Percentiles rank a stretch among this genome's conserved stretches.
phyloP scores from a whole-genome alignment of 1,140 invertebrate genomes.

The Hesperophylax magnus region DNA sequence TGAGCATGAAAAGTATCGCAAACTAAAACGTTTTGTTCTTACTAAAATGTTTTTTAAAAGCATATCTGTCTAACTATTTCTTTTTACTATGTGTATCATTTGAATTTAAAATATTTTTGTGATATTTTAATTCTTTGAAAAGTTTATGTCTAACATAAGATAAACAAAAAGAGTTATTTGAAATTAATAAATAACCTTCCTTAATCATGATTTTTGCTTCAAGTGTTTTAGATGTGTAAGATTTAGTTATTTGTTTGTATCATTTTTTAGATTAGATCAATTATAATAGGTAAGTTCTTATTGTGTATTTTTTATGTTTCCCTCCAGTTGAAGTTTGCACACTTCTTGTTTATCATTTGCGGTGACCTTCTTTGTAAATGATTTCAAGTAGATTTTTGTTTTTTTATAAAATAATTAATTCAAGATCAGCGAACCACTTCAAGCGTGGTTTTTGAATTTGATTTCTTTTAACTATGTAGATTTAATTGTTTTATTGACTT shows the following conservation, averaged over 20 bases:
- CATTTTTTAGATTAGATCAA: constrained; percentile 5
- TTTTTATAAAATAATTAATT: not conserved
- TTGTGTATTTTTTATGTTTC: constrained; percentile 38
- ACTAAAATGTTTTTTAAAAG: too few relatives aligned
- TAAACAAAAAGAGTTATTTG: too few relatives aligned
- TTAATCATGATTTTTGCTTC: too few relatives aligned
- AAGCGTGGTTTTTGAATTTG: constrained; percentile 4
- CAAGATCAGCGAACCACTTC: not conserved
- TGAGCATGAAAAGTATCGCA: too few relatives aligned
- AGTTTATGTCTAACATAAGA: too few relatives aligned
- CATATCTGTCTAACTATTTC: too few relatives aligned
- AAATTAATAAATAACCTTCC: too few relatives aligned
- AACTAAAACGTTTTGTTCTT: too few relatives aligned
- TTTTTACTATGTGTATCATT: too few relatives aligned
- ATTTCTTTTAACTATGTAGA: constrained; percentile 37
- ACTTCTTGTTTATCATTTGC: constrained; percentile 38
- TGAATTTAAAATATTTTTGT: too few relatives aligned
- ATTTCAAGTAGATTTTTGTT: not conserved
- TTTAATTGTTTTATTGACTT: constrained; percentile 36
- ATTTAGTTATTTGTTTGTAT: not conserved
- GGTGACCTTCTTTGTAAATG: not conserved
- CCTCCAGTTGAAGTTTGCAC: constrained; percentile 50
- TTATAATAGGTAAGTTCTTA: not conserved
- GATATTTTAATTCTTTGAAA: too few relatives aligned
- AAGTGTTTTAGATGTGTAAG: too few relatives aligned